Percentiles rank a stretch among this genome's conserved stretches.
Evolutionary conservation across 2,113 vertebrate genomes (phyloP).

Genomic region (Caranx melampygus): DNA sequence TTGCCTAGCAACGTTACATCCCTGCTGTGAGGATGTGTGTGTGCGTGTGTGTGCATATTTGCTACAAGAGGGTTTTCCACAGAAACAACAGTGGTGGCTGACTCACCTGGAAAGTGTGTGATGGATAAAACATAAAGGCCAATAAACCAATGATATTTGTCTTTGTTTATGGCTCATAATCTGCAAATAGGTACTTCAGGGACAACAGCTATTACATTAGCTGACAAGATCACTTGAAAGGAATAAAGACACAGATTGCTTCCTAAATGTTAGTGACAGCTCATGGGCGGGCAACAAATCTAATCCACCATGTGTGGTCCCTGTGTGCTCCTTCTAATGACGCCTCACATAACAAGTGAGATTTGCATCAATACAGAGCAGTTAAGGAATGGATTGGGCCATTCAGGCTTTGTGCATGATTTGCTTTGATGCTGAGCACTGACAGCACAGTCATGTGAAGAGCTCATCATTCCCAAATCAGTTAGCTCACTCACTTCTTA

Average conservation of each 20-base stretch:
- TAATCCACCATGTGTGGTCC: slow-evolving; percentile 1
- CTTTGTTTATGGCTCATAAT: slow-evolving; percentile 24
- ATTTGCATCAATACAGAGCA: slow-evolving; percentile 34
- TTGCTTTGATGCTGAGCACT: slow-evolving; percentile 41
- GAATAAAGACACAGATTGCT: slow-evolving; percentile 39
- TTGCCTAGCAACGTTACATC: slow-evolving; percentile 78
- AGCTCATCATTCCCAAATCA: slow-evolving; percentile 41
- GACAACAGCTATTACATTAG: slow-evolving; percentile 47
- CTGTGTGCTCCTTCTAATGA: slow-evolving; percentile 35
- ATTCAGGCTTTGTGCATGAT: slow-evolving; percentile 44
- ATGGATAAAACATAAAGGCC: slow-evolving; percentile 18
- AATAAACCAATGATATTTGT: slow-evolving; percentile 8
- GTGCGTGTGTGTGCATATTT: slow-evolving; percentile 32
- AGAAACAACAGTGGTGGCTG: slow-evolving; percentile 59
- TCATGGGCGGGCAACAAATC: slow-evolving; percentile 33
- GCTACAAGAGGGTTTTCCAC: slow-evolving; percentile 72
- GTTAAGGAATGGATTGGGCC: slow-evolving; percentile 42
- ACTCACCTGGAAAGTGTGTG: slow-evolving; percentile 36
- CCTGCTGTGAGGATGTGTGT: slow-evolving; percentile 46
- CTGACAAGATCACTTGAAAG: slow-evolving; percentile 16
- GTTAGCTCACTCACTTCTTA: slow-evolving; percentile 20
- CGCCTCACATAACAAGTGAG: slow-evolving; percentile 37
- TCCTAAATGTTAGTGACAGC: slow-evolving; percentile 50
- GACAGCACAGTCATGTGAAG: slow-evolving; percentile 37
- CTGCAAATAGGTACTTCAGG: slow-evolving; percentile 23